Evolutionary conservation across 2,888 invertebrate species (phyloP).

Genomic region (Itoplectis maculator): DNA sequence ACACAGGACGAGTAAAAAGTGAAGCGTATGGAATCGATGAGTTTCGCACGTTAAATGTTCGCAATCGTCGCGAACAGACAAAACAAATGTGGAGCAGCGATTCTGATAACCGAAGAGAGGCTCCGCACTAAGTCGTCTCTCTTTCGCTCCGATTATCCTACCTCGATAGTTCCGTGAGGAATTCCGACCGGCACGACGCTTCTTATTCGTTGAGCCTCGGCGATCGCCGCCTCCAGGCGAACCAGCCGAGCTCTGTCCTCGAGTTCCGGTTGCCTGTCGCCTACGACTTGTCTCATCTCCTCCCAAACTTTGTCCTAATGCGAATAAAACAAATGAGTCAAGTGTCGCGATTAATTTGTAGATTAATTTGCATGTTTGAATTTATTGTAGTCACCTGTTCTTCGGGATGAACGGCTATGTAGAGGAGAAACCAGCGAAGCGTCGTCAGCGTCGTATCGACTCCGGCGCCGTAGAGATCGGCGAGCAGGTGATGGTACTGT

Average conservation of each 20-base stretch:
- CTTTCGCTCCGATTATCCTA: constrained; percentile 68
- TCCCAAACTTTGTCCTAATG: constrained; percentile 86
- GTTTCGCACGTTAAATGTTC: too few relatives aligned
- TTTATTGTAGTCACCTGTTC: constrained; percentile 86
- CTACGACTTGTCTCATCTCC: constrained; percentile 85
- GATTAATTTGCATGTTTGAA: too few relatives aligned
- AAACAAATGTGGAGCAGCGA: neutral
- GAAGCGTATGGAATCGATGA: too few relatives aligned
- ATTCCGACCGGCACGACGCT: constrained; percentile 93
- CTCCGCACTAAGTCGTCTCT: neutral
- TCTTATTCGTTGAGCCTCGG: constrained; percentile 92
- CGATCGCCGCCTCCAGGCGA: constrained; percentile 90
- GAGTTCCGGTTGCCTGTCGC: constrained; percentile 83
- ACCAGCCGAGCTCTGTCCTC: constrained; percentile 87
- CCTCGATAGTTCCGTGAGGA: constrained; percentile 91
- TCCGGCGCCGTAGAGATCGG: constrained; percentile 94
- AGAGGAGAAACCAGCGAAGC: constrained; percentile 92
- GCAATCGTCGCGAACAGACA: too few relatives aligned
- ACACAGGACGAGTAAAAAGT: too few relatives aligned
- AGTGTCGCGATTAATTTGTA: too few relatives aligned
- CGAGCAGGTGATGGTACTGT: constrained; percentile 91
- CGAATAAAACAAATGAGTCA: neutral
- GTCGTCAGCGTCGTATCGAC: constrained; percentile 93
- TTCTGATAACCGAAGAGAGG: neutral
- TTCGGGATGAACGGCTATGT: constrained; percentile 89